Percentiles rank a stretch among this genome's conserved stretches.
Conservation (phyloP, 92 coral and sea anemone species). For the Scolanthus callimorphus region DNA sequence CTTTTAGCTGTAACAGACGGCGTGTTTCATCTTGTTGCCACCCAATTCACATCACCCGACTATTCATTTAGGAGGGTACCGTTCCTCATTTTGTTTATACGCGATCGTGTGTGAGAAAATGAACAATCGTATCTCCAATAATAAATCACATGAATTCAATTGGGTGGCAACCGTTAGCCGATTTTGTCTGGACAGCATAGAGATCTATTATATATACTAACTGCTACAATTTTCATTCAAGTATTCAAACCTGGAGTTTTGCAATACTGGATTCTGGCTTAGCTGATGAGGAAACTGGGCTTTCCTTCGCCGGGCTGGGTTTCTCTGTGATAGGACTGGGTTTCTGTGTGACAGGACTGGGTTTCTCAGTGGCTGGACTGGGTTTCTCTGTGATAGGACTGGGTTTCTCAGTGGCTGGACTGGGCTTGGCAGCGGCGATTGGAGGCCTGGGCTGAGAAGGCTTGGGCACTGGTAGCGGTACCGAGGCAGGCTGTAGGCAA, state of each 20-base stretch:
- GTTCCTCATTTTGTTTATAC: no score
- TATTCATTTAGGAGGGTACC: no score
- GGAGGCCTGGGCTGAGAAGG: neutral
- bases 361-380: conserved; percentile 1
- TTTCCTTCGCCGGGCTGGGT: conserved; percentile 13
- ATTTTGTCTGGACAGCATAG: neutral
- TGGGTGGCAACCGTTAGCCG: no score
- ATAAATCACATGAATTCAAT: neutral
- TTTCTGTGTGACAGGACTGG: neutral
- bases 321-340: neutral
- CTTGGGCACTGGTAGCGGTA: neutral
- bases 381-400: conserved; percentile 1
- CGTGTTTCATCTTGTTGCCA: no score
- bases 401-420: no score
- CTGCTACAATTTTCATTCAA: no score
- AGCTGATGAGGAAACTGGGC: conserved; percentile 42
- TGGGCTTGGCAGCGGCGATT: neutral
- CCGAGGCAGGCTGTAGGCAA: no score
- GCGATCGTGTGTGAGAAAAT: no score
- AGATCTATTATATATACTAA: no score
- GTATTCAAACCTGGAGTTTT: conserved; percentile 96
- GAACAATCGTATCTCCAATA: no score
- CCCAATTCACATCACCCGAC: no score
- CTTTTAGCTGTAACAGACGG: no score
- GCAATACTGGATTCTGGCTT: conserved; percentile 71